A percentile compares a stretch with the other conserved stretches of the same genome.
Evolutionary conservation across 2,113 vertebrate genomes (phyloP).

Genomic region (Hippoglossus stenolepis): DNA sequence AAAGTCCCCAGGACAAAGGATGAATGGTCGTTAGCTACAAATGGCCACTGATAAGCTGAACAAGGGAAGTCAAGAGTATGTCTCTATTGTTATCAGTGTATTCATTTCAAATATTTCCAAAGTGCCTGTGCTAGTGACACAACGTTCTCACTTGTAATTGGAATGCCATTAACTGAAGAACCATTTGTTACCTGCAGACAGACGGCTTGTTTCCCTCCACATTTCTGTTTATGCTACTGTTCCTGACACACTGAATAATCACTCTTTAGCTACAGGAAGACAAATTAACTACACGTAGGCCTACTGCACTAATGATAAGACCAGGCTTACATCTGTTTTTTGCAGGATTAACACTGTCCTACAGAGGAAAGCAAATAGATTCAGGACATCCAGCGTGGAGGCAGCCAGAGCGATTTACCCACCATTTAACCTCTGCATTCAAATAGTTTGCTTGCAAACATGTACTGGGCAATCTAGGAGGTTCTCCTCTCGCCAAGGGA

Average conservation of each 20-base stretch:
- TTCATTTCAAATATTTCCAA: neutral
- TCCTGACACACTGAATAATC: slow-evolving; percentile 3
- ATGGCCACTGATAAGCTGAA: slow-evolving; percentile 32
- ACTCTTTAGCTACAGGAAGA: neutral
- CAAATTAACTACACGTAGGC: neutral
- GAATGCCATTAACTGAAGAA: slow-evolving; percentile 15
- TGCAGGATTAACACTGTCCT: slow-evolving; percentile 1
- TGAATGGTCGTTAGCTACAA: neutral
- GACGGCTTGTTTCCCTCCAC: slow-evolving; percentile 14
- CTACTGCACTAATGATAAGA: neutral
- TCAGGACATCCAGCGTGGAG: neutral
- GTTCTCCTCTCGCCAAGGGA: slow-evolving; percentile 3
- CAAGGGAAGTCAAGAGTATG: slow-evolving; percentile 7
- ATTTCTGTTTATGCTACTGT: neutral
- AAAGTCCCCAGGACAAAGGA: slow-evolving; percentile 33
- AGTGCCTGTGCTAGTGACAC: neutral
- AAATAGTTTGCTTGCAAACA: slow-evolving; percentile 49
- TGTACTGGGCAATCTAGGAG: slow-evolving; percentile 8
- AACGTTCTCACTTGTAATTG: slow-evolving; percentile 17
- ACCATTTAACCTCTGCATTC: slow-evolving; percentile 9
- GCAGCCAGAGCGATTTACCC: neutral
- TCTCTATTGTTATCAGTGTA: neutral
- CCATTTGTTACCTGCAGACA: slow-evolving; percentile 16
- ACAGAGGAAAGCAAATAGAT: slow-evolving; percentile 6
- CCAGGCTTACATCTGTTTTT: slow-evolving; percentile 11